Evolutionary conservation across 23 tunicate genomes (phyloP).

Genomic region (Aplidium turbinatum): DNA sequence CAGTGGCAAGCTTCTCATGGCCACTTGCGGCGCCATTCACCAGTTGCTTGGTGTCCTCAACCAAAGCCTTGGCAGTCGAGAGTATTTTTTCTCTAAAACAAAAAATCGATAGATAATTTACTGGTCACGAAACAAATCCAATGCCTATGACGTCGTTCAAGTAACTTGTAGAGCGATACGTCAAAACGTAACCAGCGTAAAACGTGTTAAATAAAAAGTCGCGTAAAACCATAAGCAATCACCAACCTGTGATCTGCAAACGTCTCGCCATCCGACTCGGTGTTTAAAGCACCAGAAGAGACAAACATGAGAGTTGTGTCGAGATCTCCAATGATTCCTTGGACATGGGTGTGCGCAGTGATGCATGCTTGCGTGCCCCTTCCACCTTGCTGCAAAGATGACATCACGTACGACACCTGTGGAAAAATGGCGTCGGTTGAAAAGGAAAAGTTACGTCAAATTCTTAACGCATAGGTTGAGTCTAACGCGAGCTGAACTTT

Average conservation of each 20-base stretch:
- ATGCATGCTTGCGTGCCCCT: constrained; percentile 95
- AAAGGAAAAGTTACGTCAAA: too few species aligned
- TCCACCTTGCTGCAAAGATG: constrained; percentile 89
- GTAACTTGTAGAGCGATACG: too few species aligned
- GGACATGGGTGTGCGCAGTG: constrained; percentile 80
- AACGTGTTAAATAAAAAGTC: too few species aligned
- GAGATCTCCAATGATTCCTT: constrained; percentile 86
- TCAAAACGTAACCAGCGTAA: too few species aligned
- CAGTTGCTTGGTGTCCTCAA: constrained; percentile 83
- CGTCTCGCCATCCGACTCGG: constrained; percentile 55
- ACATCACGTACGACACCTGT: constrained; percentile 89
- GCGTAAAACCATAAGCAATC: too few species aligned
- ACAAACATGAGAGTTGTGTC: constrained; percentile 89
- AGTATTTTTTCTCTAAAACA: constrained; percentile 80
- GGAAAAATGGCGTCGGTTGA: too few species aligned
- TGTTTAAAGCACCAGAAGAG: constrained; percentile 68
- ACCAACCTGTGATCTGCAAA: constrained; percentile 87
- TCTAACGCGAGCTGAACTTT: too few species aligned
- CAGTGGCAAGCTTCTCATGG: constrained; percentile 76
- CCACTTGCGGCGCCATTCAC: constrained; percentile 73
- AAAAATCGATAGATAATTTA: too few species aligned
- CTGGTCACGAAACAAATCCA: too few species aligned
- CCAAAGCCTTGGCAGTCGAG: constrained; percentile 68
- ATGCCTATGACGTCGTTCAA: too few species aligned
- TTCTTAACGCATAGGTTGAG: too few species aligned